Evolutionary conservation across 2,113 vertebrate species (phyloP).

Genomic region (Gambusia holbrooki): DNA sequence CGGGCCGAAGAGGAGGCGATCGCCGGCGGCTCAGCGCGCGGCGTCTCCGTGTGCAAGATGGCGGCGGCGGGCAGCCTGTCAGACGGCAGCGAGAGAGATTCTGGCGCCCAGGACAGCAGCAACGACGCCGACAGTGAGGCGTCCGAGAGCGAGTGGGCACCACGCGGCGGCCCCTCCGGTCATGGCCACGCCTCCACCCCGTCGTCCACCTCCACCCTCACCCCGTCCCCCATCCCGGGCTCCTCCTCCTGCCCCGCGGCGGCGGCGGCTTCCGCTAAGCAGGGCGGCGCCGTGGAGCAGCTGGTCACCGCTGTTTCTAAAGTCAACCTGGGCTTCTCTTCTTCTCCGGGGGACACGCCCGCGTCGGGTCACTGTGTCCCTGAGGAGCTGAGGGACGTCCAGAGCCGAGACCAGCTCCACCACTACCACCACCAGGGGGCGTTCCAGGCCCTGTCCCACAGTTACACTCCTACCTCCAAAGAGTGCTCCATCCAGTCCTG

Average conservation of each 20-base stretch:
- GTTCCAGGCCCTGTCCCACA: conserved; percentile 93
- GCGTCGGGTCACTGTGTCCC: conserved; percentile 52
- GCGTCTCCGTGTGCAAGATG: conserved; percentile 56
- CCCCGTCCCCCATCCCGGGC: conserved; percentile 21
- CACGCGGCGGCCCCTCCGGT: conserved; percentile 49
- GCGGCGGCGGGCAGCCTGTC: conserved; percentile 84
- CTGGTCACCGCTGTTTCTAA: conserved; percentile 84
- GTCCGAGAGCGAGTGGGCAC: conserved; percentile 87
- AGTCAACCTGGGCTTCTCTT: conserved; percentile 77
- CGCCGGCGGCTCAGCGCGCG: conserved; percentile 47
- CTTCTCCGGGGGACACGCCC: conserved; percentile 63
- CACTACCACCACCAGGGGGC: conserved; percentile 83
- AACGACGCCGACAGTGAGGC: conserved; percentile 95
- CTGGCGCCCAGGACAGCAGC: conserved; percentile 87
- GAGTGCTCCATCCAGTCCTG: conserved; percentile 98
- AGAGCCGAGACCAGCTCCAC: conserved; percentile 61
- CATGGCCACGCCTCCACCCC: conserved; percentile 54
- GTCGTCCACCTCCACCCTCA: conserved; percentile 57
- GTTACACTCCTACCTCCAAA: conserved; percentile 91
- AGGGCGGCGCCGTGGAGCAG: conserved; percentile 73
- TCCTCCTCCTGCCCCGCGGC: conserved; percentile 30
- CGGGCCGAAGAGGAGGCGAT: conserved; percentile 63
- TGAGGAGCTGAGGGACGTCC: conserved; percentile 67
- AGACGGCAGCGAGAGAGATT: conserved; percentile 88
- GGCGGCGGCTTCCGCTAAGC: conserved; percentile 41